Conservation (phyloP, 2,797 vertebrate genomes). For the Gymnoscopelus braueri region DNA sequence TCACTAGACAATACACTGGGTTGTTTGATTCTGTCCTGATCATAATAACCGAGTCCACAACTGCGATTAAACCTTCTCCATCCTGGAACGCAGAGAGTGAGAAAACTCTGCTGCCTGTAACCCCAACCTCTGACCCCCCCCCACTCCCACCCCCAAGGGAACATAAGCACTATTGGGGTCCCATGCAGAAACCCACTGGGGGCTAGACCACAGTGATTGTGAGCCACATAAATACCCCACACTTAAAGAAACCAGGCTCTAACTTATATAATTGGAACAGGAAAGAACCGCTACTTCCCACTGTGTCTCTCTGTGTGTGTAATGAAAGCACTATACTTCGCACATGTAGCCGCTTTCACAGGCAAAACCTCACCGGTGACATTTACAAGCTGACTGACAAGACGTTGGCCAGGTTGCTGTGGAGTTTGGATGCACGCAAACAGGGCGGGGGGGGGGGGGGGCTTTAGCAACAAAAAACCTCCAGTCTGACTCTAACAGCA, state of each 20-base stretch:
- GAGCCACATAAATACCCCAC: conserved; percentile 27
- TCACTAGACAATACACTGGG: background rate
- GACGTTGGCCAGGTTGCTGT: conserved; percentile 62
- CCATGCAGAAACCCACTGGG: conserved; percentile 22
- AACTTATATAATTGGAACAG: conserved; percentile 34
- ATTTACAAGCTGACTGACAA: conserved; percentile 72
- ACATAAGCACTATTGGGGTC: no score
- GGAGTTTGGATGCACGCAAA: background rate
- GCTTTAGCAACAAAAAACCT: no score
- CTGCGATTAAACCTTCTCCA: no score
- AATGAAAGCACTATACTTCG: no score
- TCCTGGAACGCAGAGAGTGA: no score
- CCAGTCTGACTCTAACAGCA: background rate
- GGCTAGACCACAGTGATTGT: conserved; percentile 23
- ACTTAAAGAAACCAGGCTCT: conserved; percentile 65
- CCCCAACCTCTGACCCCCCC: no score
- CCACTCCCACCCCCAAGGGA: no score
- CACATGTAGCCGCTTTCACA: no score
- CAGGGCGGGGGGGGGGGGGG: no score
- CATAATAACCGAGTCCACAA: no score
- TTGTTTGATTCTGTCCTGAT: background rate
- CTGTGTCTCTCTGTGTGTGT: conserved; percentile 38
- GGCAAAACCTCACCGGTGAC: conserved; percentile 50
- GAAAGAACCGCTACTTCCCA: conserved; percentile 34
- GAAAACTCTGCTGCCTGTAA: no score